Evolutionary conservation across 2,888 invertebrate species (phyloP).

Genomic region (Caenorhabditis sp.): DNA sequence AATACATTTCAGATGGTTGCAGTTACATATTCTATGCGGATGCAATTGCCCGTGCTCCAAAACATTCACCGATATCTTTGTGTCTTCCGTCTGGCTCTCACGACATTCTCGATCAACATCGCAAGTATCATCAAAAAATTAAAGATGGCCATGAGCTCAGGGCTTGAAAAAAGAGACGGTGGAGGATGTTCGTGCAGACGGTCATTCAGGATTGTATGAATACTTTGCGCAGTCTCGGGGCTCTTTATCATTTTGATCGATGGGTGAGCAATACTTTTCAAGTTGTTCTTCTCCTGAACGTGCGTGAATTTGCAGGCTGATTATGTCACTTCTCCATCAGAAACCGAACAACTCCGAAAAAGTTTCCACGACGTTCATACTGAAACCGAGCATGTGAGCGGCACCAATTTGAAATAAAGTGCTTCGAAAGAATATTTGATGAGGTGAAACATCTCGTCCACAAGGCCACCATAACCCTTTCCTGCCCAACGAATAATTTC

Average conservation of each 20-base stretch:
- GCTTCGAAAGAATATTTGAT: too few relatives aligned
- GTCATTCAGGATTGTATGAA: slow-evolving; percentile 51
- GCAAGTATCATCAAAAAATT: slow-evolving; percentile 35
- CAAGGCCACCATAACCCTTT: too few relatives aligned
- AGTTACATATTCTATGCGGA: slow-evolving; percentile 49
- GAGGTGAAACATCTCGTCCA: too few relatives aligned
- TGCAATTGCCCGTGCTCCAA: too few relatives aligned
- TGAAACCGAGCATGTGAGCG: too few relatives aligned
- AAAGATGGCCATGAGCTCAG: slow-evolving; percentile 10
- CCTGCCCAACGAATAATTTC: slow-evolving; percentile 39
- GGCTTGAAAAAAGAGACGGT: slow-evolving; percentile 21
- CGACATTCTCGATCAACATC: slow-evolving; percentile 31
- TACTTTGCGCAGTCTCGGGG: slow-evolving; percentile 40
- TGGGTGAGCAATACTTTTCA: too few relatives aligned
- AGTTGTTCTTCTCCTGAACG: too few relatives aligned
- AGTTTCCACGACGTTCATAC: too few relatives aligned
- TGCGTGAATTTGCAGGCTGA: neutral
- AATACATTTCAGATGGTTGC: slow-evolving; percentile 45
- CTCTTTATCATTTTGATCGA: slow-evolving; percentile 29
- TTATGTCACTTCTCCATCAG: neutral
- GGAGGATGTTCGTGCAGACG: slow-evolving; percentile 45
- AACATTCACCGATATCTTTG: too few relatives aligned
- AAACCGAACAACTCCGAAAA: too few relatives aligned
- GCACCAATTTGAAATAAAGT: too few relatives aligned
- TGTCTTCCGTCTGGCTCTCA: too few relatives aligned